Base-by-base conservation (phyloP, 2,113 vertebrate genomes). In the Proterorhinus semilunaris region DNA sequence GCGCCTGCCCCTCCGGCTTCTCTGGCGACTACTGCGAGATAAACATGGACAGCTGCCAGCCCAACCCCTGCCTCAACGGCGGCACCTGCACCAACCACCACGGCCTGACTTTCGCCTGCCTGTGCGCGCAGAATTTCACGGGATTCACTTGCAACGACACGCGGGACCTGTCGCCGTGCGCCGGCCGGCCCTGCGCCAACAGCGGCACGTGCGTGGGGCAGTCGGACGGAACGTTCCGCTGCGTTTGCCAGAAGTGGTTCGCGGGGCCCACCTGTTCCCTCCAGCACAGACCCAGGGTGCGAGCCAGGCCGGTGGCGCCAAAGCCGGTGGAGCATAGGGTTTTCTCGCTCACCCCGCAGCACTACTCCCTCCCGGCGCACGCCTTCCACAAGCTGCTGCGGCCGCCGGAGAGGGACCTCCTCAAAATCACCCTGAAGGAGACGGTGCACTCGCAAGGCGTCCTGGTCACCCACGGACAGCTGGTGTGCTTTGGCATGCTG, bases 391-490 rank as follows among this genome's bases (percentile, higher is more conserved):
- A 90, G 84, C 88, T 94, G 15, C 87, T 93, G 0, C 87, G 89
- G 9, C 90, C 89, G 0, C 91, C 93, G 5, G 93, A 93, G 43
- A 93, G 93, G 54, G 92, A 93, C 75, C 73, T 96, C 76, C 91
- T 96, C 42, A 99, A 95, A 90, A 95, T 98, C 87, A 94, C 95
- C 57, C 87, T 96, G 83, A 96, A 96, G 86, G 94, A 97, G 90
- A 92, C 94, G 0, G 93, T 92, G 55, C 93, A 93, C 83, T 88
- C 88, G 3, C 86, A 89, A 2, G 85, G 89, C 5, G 84, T 94
- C 3, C 91, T 95, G 42, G 92, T 95, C 84, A 96, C 91, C 69
- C 95, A 93, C 83, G 96, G 93, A 67, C 98, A 99, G 86, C 90
- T 98, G 48, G 81, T 98, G 78, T 98, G 98, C 85, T 98, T 99